phyloP scores from a whole-genome alignment of 1,140 invertebrate species.

The Polypedilum vanderplanki region DNA sequence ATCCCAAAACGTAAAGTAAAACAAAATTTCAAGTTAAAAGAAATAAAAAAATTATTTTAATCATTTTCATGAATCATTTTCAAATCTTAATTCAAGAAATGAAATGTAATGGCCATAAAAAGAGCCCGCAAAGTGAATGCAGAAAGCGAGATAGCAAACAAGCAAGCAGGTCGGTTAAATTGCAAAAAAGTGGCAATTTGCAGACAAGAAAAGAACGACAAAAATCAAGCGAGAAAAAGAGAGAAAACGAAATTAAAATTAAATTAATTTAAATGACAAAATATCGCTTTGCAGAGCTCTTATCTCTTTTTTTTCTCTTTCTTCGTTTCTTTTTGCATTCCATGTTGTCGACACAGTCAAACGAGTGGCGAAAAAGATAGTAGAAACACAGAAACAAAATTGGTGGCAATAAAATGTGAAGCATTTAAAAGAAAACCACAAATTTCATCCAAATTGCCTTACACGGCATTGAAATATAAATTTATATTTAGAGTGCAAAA shows the following conservation, averaged over 20 bases:
- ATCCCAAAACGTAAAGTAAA: no score
- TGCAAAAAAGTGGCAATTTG: not conserved
- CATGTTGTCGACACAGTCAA: not conserved
- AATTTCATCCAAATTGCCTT: constrained; percentile 13
- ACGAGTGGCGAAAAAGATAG: not conserved
- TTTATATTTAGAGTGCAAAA: not conserved
- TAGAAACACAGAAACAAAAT: not conserved
- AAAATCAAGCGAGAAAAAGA: not conserved
- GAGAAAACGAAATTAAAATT: not conserved
- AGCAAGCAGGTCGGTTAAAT: not conserved
- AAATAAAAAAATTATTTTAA: not conserved
- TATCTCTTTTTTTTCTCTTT: not conserved
- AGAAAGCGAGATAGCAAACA: not conserved
- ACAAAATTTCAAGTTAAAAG: no score
- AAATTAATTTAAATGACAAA: constrained; percentile 20
- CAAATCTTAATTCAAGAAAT: not conserved
- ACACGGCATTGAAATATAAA: constrained; percentile 9
- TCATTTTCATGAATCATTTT: constrained; percentile 14
- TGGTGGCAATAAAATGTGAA: constrained; percentile 11
- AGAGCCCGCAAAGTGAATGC: constrained; percentile 9
- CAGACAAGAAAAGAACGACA: not conserved
- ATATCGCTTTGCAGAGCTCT: not conserved
- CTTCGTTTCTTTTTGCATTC: constrained; percentile 9
- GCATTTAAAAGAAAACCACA: constrained; percentile 18
- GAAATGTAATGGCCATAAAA: not conserved